Base-by-base conservation (phyloP, 2,113 vertebrate species). In the Taxidea taxus region DNA sequence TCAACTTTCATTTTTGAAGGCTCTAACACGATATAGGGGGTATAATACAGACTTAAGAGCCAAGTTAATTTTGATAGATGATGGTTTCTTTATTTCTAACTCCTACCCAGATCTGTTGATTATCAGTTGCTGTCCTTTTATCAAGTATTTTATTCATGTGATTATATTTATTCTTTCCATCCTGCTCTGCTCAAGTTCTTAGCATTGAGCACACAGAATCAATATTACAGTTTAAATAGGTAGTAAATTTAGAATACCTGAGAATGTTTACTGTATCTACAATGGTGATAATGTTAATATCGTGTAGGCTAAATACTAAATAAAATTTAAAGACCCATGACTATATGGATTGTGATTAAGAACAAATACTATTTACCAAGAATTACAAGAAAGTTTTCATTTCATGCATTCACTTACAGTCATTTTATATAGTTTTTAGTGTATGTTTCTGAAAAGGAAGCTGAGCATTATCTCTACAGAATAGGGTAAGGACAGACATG, bases 31-130 rank as follows among this genome's bases (percentile, higher is more conserved):
- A 96, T 60, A 3, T 31, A 34, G 14, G 18, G 34, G 12, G 80
- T 72, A 74, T 51, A 90, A 39, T 15, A 72, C 0, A 88, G 25
- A 58, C 13, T 60, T 54, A n/a, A 86, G 31, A 87, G 8, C 0
- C 3, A 78, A 15, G 0, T n/a, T 60, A 42, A 0, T 58, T 92
- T 68, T 94, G 6, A 47, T 1, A 51, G 2, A 56, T n/a, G n/a
- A 60, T 31, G 2, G 3, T n/a, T 89, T 29, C 3, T 62, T 62
- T 75, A 83, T 58, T 84, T 93, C 6, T 47, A 77, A 37, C 2
- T 0, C 14, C 0, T 54, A 3, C 49, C 51, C 12, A 8, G 27
- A 72, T 2, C 7, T 75, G 4, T 34, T 44, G 20, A 11, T 29
- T 78, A 44, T 11, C 0, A n/a, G 6, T 18, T 16, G 1, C 29